Base-by-base conservation (phyloP, 2,888 invertebrate genomes). In the Tetropium fuscum region DNA sequence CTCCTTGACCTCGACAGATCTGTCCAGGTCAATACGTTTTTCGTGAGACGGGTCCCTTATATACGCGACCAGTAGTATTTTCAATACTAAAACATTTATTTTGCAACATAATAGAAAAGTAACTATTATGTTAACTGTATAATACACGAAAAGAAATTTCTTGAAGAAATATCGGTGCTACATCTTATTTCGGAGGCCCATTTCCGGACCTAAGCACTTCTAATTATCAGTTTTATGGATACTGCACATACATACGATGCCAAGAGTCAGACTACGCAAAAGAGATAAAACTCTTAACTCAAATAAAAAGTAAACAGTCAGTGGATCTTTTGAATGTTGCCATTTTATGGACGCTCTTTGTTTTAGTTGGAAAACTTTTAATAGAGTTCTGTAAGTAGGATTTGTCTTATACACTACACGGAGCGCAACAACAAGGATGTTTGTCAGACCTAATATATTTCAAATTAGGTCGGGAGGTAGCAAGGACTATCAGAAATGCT, bases 331-430 rank as follows among this genome's bases (percentile, higher is more conserved):
- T 44, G 54, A 34, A 51, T 51, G 38, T 51, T 51, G 18, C 32
- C 40, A 13, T 51, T 51, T 51, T 51, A 51, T 27, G 38, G 40
- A 27, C 22, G 27, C 34, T 34, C 13, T 13, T 36, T 54, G 54
- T 54, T 54, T 54, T 38, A 54, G 44, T 54, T 44, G 16, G 16
- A 13, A 44, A 54, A 54, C 20, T 54, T 49, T 54, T 54, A 54
- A 54, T 54, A 44, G 54, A 54, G 54, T 54, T 54, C 38, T 44
- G 6, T 18, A 53, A 32, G 13, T 18, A 15, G 27, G 44, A 43
- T 54, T 16, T 53, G 30, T 41, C 22, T 53, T 53, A 53, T 53
- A 20, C 15, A 18, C 27, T 20, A 41, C 18, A 22, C 11, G 13
- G 11, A 4, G 19, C 19, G 32, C n/a, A 32, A 22, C 3, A 19